Evolutionary conservation across 2,888 invertebrate genomes (phyloP).

Genomic region (Cheilosia pagana): DNA sequence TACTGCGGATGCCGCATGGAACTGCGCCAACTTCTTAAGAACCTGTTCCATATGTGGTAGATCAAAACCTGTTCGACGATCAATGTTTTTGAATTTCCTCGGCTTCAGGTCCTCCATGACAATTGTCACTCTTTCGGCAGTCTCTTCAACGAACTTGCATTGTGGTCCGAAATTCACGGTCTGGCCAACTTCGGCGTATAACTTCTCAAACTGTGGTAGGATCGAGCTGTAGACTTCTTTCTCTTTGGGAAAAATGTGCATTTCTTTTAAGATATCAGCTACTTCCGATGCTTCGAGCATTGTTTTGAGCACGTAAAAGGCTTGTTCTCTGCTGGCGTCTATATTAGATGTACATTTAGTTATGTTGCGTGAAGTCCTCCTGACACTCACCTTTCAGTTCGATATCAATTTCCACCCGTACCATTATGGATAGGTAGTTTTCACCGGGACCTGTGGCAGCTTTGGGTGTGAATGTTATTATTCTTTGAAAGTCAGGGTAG

Average conservation of each 20-base stretch:
- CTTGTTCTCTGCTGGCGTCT: conserved; percentile 76
- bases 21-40: conserved; percentile 80
- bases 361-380: not conserved
- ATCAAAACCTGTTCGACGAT: conserved; percentile 77
- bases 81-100: conserved; percentile 60
- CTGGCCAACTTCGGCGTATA: conserved; percentile 79
- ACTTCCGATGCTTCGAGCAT: conserved; percentile 5
- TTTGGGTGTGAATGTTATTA: conserved; percentile 76
- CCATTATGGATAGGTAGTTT: conserved; percentile 80
- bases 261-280: not conserved
- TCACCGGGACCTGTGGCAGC: conserved; percentile 81
- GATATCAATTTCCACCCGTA: conserved; percentile 78
- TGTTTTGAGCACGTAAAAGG: conserved; percentile 80
- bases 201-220: conserved; percentile 80
- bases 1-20: conserved; percentile 82
- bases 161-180: conserved; percentile 78
- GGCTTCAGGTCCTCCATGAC: conserved; percentile 75
- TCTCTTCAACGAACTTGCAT: conserved; percentile 39
- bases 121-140: conserved; percentile 33
- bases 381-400: conserved; percentile 78
- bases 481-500: conserved; percentile 73
- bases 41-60: conserved; percentile 80
- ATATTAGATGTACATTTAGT: not conserved
- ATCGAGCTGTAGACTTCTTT: conserved; percentile 80
- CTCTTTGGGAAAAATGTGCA: conserved; percentile 79